Percentiles rank a stretch among this genome's conserved stretches.
Conservation (phyloP, 2,888 invertebrate species). For the Panzeria rudis region DNA sequence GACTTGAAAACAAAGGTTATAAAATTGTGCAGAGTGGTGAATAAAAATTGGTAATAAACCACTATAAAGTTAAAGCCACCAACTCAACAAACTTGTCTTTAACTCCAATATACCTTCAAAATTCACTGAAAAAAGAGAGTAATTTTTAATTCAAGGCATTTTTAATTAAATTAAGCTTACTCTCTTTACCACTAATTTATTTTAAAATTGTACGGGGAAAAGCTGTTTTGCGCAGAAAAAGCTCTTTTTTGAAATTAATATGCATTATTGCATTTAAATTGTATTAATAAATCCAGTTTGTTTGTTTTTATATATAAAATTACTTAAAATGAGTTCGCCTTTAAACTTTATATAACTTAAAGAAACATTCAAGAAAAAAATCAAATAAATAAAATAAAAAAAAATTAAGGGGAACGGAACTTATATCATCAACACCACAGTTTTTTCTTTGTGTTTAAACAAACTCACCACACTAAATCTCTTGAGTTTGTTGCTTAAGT, state of each 20-base stretch:
- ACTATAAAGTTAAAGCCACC: slow-evolving; percentile 7
- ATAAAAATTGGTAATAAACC: slow-evolving; percentile 48
- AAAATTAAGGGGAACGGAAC: neutral
- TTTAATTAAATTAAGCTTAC: neutral
- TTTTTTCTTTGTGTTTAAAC: neutral
- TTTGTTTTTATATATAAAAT: slow-evolving; percentile 3
- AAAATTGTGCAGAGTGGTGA: slow-evolving; percentile 78
- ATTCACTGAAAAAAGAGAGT: neutral
- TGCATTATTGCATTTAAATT: slow-evolving; percentile 57
- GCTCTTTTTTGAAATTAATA: slow-evolving; percentile 49
- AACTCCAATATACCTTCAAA: slow-evolving; percentile 4
- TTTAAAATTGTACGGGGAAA: slow-evolving; percentile 44
- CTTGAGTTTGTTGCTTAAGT: slow-evolving; percentile 57
- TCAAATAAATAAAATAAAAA: neutral
- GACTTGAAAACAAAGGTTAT: slow-evolving; percentile 56
- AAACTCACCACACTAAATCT: slow-evolving; percentile 57
- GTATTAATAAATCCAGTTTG: slow-evolving; percentile 54
- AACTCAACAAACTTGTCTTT: slow-evolving; percentile 43
- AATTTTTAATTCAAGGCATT: neutral
- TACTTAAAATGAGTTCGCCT: slow-evolving; percentile 36
- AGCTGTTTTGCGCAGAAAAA: slow-evolving; percentile 37
- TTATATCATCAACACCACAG: neutral
- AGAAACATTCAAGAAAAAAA: neutral
- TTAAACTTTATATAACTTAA: slow-evolving; percentile 64
- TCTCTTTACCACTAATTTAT: slow-evolving; percentile 37